phyloP scores from a whole-genome alignment of 1,140 invertebrate species.

The Choristoneura fumiferana region DNA sequence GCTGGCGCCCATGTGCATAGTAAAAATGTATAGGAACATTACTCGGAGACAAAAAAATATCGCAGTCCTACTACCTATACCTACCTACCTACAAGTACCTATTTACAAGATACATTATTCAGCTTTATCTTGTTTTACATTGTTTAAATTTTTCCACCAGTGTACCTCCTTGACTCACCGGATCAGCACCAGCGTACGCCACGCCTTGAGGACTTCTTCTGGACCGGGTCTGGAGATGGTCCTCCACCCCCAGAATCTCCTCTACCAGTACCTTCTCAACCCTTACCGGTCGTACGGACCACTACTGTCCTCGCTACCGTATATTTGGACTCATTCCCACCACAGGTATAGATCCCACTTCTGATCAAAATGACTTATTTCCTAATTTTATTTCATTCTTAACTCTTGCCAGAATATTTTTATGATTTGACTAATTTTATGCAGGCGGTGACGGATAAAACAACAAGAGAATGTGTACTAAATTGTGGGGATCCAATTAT shows the following conservation, averaged over 20 bases:
- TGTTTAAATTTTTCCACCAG: slow-evolving; percentile 28
- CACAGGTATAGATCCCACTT: slow-evolving; percentile 45
- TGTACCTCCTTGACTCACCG: slow-evolving; percentile 56
- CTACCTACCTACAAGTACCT: too few relatives aligned
- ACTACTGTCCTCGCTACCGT: slow-evolving; percentile 82
- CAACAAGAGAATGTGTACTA: slow-evolving; percentile 63
- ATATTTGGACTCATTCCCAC: slow-evolving; percentile 75
- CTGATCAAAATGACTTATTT: too few relatives aligned
- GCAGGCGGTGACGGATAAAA: slow-evolving; percentile 69
- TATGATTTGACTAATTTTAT: not conserved
- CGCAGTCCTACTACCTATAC: too few relatives aligned
- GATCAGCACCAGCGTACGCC: slow-evolving; percentile 71
- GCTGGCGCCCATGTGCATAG: too few relatives aligned
- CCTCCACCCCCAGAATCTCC: slow-evolving; percentile 59
- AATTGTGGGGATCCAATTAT: slow-evolving; percentile 55
- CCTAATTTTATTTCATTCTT: too few relatives aligned
- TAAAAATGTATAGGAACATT: too few relatives aligned
- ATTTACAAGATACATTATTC: too few relatives aligned
- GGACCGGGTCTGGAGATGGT: slow-evolving; percentile 90
- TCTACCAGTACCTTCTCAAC: slow-evolving; percentile 40
- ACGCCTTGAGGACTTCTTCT: slow-evolving; percentile 90
- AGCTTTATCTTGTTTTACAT: too few relatives aligned
- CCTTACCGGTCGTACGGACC: slow-evolving; percentile 70
- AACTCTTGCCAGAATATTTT: not conserved
- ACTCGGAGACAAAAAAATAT: too few relatives aligned